Conservation (phyloP, 2,113 vertebrate genomes). For the Corythornis madagascariensis region DNA sequence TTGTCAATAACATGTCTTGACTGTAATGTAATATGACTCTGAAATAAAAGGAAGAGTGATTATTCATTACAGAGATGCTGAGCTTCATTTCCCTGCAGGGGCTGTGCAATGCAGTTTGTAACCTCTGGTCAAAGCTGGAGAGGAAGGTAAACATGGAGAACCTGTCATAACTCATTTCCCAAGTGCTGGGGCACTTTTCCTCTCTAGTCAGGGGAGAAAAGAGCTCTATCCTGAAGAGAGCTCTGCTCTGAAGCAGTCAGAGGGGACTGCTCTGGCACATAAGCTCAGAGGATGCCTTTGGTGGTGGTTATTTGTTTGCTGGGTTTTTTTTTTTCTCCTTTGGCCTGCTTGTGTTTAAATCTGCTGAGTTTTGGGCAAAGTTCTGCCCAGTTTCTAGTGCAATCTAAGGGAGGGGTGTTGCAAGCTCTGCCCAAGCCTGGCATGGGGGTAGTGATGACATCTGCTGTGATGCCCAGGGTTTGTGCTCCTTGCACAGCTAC, state of each 20-base stretch:
- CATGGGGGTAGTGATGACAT: too few species aligned
- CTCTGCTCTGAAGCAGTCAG: neutral
- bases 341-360: neutral
- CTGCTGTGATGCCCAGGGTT: too few species aligned
- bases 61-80: slow-evolving; percentile 43
- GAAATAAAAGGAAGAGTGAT: slow-evolving; percentile 75
- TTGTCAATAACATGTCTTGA: slow-evolving; percentile 67
- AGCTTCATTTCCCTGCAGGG: slow-evolving; percentile 57
- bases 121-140: neutral
- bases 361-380: neutral
- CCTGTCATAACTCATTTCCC: neutral
- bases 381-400: neutral
- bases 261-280: neutral
- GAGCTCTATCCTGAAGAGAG: neutral
- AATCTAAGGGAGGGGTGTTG: neutral
- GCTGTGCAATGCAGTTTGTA: neutral
- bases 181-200: neutral
- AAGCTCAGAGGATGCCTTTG: neutral
- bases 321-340: neutral
- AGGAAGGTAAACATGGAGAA: neutral
- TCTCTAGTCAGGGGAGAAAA: neutral
- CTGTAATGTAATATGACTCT: slow-evolving; percentile 67
- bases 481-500: rapidly evolving
- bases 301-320: neutral
- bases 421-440: neutral